phyloP scores from a whole-genome alignment of 2,113 vertebrate genomes.

The Desmodus rotundus region DNA sequence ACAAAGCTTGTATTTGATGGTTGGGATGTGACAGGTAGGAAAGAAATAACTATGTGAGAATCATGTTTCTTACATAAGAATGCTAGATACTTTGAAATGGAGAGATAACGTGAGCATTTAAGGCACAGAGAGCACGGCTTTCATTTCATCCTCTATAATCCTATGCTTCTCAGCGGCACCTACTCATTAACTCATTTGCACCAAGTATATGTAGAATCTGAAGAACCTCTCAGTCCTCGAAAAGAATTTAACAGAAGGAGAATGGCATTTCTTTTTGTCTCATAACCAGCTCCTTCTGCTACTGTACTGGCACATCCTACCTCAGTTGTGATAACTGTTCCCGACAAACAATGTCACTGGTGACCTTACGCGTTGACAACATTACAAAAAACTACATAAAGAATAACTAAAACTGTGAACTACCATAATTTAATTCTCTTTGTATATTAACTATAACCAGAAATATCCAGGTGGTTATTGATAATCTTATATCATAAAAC shows the following conservation, averaged over 20 bases:
- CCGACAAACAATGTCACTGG: neutral
- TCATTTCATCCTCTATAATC: neutral
- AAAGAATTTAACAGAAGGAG: neutral
- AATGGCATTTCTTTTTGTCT: neutral
- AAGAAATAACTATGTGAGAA: neutral
- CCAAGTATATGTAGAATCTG: neutral
- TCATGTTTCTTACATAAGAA: neutral
- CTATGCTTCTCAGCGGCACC: neutral
- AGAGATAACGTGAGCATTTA: neutral
- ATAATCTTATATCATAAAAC: constrained; percentile 40
- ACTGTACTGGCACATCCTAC: neutral
- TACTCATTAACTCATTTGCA: neutral
- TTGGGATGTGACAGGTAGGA: neutral
- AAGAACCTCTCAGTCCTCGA: neutral
- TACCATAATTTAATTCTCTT: neutral
- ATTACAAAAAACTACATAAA: constrained; percentile 30
- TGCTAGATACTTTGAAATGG: neutral
- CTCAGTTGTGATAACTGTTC: neutral
- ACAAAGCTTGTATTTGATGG: neutral
- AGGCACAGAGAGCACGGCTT: neutral
- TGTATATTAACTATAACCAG: constrained; percentile 33
- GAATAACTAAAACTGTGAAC: neutral
- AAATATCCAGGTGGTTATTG: constrained; percentile 26
- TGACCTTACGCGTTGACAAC: neutral
- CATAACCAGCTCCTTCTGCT: neutral